Base-by-base conservation (phyloP, 2,797 vertebrate genomes). In the Sternotherus odoratus region DNA sequence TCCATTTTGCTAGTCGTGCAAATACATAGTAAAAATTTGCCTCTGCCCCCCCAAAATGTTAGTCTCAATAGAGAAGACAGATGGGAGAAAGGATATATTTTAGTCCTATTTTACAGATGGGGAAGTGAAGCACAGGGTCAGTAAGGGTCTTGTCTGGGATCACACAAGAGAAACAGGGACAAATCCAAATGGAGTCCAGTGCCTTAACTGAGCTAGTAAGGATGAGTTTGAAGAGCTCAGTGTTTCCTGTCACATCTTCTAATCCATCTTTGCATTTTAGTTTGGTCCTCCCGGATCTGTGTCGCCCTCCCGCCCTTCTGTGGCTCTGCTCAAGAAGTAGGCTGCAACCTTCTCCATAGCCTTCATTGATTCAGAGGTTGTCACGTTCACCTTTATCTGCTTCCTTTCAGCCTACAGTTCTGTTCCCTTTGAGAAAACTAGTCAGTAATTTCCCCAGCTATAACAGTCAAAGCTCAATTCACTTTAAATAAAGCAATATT, bases 21-120 rank as follows among this genome's bases (percentile, higher is more conserved):
- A 16, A 83, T 48, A 54, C 13, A 86, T 46, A 63, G 91, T 86
- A 87, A 60, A 69, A 69, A 36, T 39, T 23, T 5, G 17, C 66
- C 36, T 69, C 36, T 69, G 66, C 5, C 85, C 48, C 85, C 50
- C 79, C 1, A 1, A 90, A 91, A 69, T 3, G 46, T 86, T 60
- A 83, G 51, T 93, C 39, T 89, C 54, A 82, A 48, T 11, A 43
- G 39, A 87, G 92, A 82, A 16, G 4, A 89, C 21, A 84, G 85
- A 46, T 56, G 93, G n/a, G 87, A 95, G 93, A 95, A 85, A 49
- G 16, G 85, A 36, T 23, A 36, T 23, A 36, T 69, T 69, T 92
- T 86, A 92, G 56, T 87, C 89, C 69, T 16, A 51, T 94, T 92
- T 94, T 83, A 82, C 74, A 92, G 89, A 85, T 86, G 92, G 86